A percentile compares a stretch with the other conserved stretches of the same genome.
Evolutionary conservation across 2,113 vertebrate genomes (phyloP).

Genomic region (Andinoacara biseriatus): DNA sequence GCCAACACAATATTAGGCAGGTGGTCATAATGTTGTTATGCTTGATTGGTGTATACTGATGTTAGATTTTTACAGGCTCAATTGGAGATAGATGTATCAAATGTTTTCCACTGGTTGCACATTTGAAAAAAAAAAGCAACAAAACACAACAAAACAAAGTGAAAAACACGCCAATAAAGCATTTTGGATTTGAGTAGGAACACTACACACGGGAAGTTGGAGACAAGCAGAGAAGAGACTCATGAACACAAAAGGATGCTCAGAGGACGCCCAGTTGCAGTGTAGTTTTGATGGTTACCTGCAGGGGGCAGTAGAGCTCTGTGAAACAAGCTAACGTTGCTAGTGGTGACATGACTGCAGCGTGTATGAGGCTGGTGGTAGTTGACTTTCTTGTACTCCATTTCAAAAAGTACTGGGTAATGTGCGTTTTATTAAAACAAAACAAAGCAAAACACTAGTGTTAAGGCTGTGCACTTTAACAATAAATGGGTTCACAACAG

Average conservation of each 20-base stretch:
- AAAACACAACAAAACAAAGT: too few species aligned
- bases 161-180: too few species aligned
- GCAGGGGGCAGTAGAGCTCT: constrained; percentile 16
- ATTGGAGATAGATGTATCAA: too few species aligned
- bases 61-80: too few species aligned
- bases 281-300: neutral
- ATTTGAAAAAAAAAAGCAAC: neutral
- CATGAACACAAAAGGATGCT: neutral
- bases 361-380: neutral
- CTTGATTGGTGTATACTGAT: too few species aligned
- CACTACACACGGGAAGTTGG: accelerated
- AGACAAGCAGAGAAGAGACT: neutral
- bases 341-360: too few species aligned
- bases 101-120: too few species aligned
- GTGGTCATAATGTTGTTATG: too few species aligned
- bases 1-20: too few species aligned
- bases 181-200: too few species aligned
- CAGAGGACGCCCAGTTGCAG: neutral
- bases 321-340: neutral
- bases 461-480: neutral
- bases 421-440: too few species aligned
- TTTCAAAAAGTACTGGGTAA: neutral
- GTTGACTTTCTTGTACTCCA: neutral
- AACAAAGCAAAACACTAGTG: neutral
- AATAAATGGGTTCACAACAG: too few species aligned